A percentile compares a stretch with the other conserved stretches of the same genome.
Conservation (phyloP, 1,140 invertebrate genomes). For the Monomorium pharaonis region DNA sequence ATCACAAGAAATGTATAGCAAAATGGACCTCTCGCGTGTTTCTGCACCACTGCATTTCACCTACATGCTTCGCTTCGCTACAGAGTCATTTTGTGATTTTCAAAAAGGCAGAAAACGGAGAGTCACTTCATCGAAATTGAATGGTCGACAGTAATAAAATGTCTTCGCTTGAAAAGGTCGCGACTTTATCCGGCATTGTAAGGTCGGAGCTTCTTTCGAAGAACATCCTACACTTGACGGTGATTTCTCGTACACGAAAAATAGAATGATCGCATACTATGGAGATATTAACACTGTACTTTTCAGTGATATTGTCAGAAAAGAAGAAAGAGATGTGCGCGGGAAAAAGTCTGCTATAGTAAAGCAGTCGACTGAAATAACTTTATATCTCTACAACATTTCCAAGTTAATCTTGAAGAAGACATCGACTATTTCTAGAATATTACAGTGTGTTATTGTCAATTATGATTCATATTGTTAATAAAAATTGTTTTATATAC, state of each 20-base stretch:
- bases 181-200: slow-evolving; percentile 53
- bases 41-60: slow-evolving; percentile 29
- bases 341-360: slow-evolving; percentile 55
- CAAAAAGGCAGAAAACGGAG: slow-evolving; percentile 41
- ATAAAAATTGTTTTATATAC: not conserved
- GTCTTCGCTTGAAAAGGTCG: slow-evolving; percentile 60
- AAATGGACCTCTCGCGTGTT: not conserved
- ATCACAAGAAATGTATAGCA: not conserved
- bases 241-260: slow-evolving; percentile 49
- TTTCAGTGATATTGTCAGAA: slow-evolving; percentile 37
- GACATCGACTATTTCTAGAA: not conserved
- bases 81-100: slow-evolving; percentile 35
- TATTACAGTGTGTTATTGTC: not conserved
- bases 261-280: slow-evolving; percentile 43
- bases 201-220: slow-evolving; percentile 12
- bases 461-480: not conserved
- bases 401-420: slow-evolving; percentile 56
- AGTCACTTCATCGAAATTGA: slow-evolving; percentile 57
- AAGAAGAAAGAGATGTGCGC: slow-evolving; percentile 54
- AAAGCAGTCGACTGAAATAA: slow-evolving; percentile 65
- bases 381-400: slow-evolving; percentile 55
- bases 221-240: slow-evolving; percentile 38
- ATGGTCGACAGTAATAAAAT: slow-evolving; percentile 63
- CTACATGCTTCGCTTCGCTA: not conserved
- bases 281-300: slow-evolving; percentile 51